phyloP scores from a whole-genome alignment of 2,797 vertebrate genomes.

The Pseudochaenichthys georgianus region DNA sequence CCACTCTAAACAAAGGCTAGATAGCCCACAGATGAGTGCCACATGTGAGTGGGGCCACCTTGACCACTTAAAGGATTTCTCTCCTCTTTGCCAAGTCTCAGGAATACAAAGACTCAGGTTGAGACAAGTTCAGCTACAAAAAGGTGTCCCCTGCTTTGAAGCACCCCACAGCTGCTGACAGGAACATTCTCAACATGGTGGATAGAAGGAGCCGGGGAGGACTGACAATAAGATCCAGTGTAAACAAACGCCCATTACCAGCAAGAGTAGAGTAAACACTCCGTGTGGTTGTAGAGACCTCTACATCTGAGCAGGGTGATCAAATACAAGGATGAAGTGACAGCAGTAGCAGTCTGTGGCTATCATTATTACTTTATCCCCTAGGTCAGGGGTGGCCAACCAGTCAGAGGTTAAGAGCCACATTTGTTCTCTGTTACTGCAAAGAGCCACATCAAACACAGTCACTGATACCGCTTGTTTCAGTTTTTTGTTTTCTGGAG shows the following conservation, averaged over 20 bases:
- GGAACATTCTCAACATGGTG: slow-evolving; percentile 64
- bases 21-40: slow-evolving; percentile 78
- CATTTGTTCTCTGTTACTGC: too few species aligned
- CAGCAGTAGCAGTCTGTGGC: slow-evolving; percentile 13
- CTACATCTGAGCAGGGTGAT: slow-evolving; percentile 59
- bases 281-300: slow-evolving; percentile 26
- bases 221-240: slow-evolving; percentile 66
- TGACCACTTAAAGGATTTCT: slow-evolving; percentile 81
- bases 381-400: neutral
- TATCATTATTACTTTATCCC: slow-evolving; percentile 7
- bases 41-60: slow-evolving; percentile 76
- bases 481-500: too few species aligned
- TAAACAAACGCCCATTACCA: slow-evolving; percentile 75
- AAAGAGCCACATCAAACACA: too few species aligned
- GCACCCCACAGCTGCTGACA: slow-evolving; percentile 74
- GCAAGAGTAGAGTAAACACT: slow-evolving; percentile 66
- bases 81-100: slow-evolving; percentile 72
- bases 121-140: slow-evolving; percentile 74
- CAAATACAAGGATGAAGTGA: slow-evolving; percentile 56
- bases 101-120: slow-evolving; percentile 75
- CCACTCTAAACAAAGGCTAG: slow-evolving; percentile 72
- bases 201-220: slow-evolving; percentile 47
- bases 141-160: slow-evolving; percentile 75
- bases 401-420: too few species aligned
- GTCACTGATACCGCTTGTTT: too few species aligned